Evolutionary conservation across 2,888 invertebrate genomes (phyloP).

Genomic region (Scaptomyza caliginosa): DNA sequence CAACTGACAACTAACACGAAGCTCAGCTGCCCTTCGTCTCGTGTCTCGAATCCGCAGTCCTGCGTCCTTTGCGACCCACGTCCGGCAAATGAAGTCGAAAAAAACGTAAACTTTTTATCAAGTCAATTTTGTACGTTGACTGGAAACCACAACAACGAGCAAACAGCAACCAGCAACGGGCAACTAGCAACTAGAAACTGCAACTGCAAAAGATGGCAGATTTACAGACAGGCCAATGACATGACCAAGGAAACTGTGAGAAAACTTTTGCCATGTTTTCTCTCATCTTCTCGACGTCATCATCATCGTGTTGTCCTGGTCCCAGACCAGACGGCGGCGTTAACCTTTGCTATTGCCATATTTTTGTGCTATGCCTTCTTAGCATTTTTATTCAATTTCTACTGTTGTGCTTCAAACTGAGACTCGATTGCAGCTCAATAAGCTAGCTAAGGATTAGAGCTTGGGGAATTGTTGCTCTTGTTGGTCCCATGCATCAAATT

Average conservation of each 20-base stretch:
- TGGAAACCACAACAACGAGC: conserved; percentile 59
- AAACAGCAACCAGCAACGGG: conserved; percentile 1
- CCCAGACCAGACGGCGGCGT: conserved; percentile 72
- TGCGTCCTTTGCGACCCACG: conserved; percentile 11
- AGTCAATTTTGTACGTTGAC: conserved; percentile 76
- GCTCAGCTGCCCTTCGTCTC: too few species aligned
- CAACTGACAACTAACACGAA: conserved; percentile 37
- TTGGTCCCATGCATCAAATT: conserved; percentile 47
- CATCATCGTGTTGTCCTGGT: conserved; percentile 15
- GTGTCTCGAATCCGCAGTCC: too few species aligned
- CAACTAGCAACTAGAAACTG: conserved; percentile 19
- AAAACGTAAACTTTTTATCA: conserved; percentile 68
- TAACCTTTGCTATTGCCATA: conserved; percentile 61
- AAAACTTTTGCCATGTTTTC: conserved; percentile 62
- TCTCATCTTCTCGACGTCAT: conserved; percentile 29
- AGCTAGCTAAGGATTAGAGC: conserved; percentile 53
- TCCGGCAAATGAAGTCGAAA: conserved; percentile 57
- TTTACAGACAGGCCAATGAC: conserved; percentile 71
- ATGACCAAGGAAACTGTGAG: conserved; percentile 56
- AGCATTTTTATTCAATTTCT: conserved; percentile 67
- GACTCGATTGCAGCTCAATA: conserved; percentile 74
- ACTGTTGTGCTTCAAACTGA: conserved; percentile 23
- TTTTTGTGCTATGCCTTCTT: conserved; percentile 44
- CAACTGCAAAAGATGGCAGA: conserved; percentile 34
- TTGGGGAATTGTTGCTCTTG: conserved; percentile 40